phyloP scores from a whole-genome alignment of 2,113 vertebrate species.

The Numida meleagris region DNA sequence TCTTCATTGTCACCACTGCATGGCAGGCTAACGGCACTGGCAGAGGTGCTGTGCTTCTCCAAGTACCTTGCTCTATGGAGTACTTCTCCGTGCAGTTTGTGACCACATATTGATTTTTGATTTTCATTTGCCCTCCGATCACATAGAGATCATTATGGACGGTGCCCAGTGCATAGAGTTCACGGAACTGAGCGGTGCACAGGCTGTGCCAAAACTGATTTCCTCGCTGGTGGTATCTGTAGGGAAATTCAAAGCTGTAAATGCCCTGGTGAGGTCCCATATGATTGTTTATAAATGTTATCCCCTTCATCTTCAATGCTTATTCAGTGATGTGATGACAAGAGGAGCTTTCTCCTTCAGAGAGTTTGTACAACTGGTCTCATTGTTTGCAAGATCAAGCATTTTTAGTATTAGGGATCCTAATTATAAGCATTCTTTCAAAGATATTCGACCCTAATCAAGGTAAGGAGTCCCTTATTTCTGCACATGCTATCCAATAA shows the following conservation, averaged over 20 bases:
- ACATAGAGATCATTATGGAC: slow-evolving; percentile 86
- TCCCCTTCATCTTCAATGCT: not conserved
- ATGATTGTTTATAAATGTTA: not conserved
- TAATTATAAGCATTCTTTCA: not conserved
- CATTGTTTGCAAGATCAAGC: not conserved
- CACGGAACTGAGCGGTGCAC: slow-evolving; percentile 88
- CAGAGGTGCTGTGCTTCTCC: slow-evolving; percentile 87
- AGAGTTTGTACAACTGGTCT: not conserved
- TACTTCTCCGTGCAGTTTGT: slow-evolving; percentile 93
- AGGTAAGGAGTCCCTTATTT: not conserved
- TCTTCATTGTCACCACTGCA: slow-evolving; percentile 81
- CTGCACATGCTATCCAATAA: not conserved
- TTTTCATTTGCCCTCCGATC: slow-evolving; percentile 93
- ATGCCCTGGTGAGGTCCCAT: not conserved
- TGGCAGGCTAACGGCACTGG: slow-evolving; percentile 91
- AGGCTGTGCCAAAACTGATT: slow-evolving; percentile 91
- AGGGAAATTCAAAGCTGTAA: slow-evolving; percentile 38
- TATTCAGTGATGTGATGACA: not conserved
- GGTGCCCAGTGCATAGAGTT: slow-evolving; percentile 89
- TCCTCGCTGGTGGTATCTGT: slow-evolving; percentile 88
- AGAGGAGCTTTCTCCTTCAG: not conserved
- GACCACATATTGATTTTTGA: slow-evolving; percentile 90
- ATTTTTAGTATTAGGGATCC: not conserved
- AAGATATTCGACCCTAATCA: not conserved
- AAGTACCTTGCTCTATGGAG: slow-evolving; percentile 84